These are phyloP conservation scores for Sebastes iracundus DNA, from an alignment of 2,797 vertebrate species.

Conservation along the genomic window DNA sequence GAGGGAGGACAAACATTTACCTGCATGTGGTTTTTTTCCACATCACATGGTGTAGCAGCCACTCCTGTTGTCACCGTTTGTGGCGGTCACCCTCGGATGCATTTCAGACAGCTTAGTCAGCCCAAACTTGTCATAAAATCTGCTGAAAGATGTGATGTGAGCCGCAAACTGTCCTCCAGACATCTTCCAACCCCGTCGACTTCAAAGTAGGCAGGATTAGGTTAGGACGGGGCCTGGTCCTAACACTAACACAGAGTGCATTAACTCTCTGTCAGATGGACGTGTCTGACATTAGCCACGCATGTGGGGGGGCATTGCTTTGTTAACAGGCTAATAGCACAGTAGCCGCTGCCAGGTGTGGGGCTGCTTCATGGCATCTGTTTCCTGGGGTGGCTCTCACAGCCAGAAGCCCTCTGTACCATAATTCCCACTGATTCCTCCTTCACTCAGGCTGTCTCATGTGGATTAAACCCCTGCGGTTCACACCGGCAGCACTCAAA, in stretches of 20 bases:
- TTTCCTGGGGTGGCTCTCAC: conserved; percentile 31
- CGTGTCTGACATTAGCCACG: conserved; percentile 45
- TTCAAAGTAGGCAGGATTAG: conserved; percentile 54
- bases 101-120: conserved; percentile 19
- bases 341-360: conserved; percentile 69
- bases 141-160: conserved; percentile 2
- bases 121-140: neutral
- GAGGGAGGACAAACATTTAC: conserved; percentile 49
- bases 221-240: conserved; percentile 12
- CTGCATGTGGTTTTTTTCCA: conserved; percentile 41
- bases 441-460: neutral
- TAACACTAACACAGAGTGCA: conserved; percentile 31
- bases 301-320: conserved; percentile 34
- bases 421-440: conserved; percentile 25
- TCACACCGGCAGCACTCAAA: conserved; percentile 15
- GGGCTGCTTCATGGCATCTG: conserved; percentile 47
- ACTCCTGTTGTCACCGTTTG: neutral
- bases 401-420: conserved; percentile 9
- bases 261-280: conserved; percentile 47
- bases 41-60: neutral
- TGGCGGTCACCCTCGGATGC: neutral
- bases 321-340: conserved; percentile 65
- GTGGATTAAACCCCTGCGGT: conserved; percentile 20
- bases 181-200: conserved; percentile 13
- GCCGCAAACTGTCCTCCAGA: conserved; percentile 3